These are phyloP conservation scores for Drosophila takahashii DNA, from an alignment of 1,140 invertebrate species.

Conservation along the genomic window DNA sequence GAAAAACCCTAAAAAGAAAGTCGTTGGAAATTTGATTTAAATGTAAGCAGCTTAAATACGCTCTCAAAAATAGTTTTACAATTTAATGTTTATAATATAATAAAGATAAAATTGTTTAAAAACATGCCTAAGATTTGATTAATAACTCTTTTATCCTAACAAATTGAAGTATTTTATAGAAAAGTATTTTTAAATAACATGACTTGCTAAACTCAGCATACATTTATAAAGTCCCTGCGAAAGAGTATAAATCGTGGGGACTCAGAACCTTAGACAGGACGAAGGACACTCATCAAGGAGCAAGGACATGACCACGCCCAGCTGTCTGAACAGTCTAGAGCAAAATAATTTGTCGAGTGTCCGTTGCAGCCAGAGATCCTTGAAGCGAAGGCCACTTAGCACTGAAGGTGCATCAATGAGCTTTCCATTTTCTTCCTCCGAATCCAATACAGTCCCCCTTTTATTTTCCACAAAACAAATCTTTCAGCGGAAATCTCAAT, in stretches of 20 bases:
- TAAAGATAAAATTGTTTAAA: too few relatives aligned
- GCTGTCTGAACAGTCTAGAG: constrained; percentile 56
- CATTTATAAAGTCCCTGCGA: too few relatives aligned
- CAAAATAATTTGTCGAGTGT: constrained; percentile 76
- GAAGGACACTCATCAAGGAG: constrained; percentile 33
- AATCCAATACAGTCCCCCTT: neutral
- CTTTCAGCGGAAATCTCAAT: constrained; percentile 54
- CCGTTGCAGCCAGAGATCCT: constrained; percentile 59
- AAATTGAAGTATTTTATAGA: too few relatives aligned
- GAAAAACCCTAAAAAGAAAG: constrained; percentile 5
- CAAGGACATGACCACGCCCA: constrained; percentile 58
- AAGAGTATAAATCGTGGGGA: constrained; percentile 1
- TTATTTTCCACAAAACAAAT: constrained; percentile 9
- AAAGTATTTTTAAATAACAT: too few relatives aligned
- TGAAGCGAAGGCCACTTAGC: constrained; percentile 19
- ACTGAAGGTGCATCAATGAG: constrained; percentile 44
- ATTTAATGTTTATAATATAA: neutral
- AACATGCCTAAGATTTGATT: too few relatives aligned
- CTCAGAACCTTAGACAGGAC: neutral
- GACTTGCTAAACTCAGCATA: neutral
- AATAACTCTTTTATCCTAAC: too few relatives aligned
- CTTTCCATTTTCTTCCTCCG: neutral
- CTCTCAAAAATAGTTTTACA: neutral
- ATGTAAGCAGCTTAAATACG: neutral
- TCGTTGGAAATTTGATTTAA: neutral